Evolutionary conservation across 1,140 invertebrate genomes (phyloP), one percentile per base, ranked within the genome.

Genomic region (Sitobion miscanthi): DNA sequence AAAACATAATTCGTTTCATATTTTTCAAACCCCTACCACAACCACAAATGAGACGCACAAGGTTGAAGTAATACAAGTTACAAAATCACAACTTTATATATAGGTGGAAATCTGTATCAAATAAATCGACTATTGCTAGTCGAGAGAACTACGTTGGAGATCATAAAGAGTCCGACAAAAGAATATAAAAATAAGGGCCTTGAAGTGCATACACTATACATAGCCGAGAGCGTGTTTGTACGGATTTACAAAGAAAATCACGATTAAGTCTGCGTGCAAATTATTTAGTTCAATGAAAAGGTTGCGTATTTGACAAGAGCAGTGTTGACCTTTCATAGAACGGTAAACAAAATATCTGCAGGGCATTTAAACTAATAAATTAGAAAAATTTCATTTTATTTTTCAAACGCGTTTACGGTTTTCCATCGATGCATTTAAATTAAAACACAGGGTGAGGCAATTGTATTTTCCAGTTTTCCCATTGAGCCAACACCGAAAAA

Each of bases 241-340:
- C 23, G 35, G 21, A 57, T 57, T 89, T 89, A 21, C 23, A 89
- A 89, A 89, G 49, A 89, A 89, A 89, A 89, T 89, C 49, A 57
- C 35, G 52, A 89, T 25, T 38, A 89, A 4, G 23, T 42, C 11
- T 89, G 20, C 35, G 88, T n/a, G 21, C 49, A 38, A 57, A 86
- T 47, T 86, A 47, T 45, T 86, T 86, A 86, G 86, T 88, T 88
- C 86, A n/a, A 57, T 57, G 21, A 89, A 89, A 57, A 89, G 47
- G 23, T 57, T 21, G 35, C 47, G 38, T 54, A 89, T 54, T 89
- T 54, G 17, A 54, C 87, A 89, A 35, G 49, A 38, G 11, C 0
- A 38, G 14, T 38, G 35, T 38, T 35, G 85, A 57, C 21, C 35
- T 25, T 89, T 23, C 5, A 87, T 47, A 47, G 23, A 45, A 85